Evolutionary conservation across 2,113 vertebrate species (phyloP).

Genomic region (Bostrychus sinensis): DNA sequence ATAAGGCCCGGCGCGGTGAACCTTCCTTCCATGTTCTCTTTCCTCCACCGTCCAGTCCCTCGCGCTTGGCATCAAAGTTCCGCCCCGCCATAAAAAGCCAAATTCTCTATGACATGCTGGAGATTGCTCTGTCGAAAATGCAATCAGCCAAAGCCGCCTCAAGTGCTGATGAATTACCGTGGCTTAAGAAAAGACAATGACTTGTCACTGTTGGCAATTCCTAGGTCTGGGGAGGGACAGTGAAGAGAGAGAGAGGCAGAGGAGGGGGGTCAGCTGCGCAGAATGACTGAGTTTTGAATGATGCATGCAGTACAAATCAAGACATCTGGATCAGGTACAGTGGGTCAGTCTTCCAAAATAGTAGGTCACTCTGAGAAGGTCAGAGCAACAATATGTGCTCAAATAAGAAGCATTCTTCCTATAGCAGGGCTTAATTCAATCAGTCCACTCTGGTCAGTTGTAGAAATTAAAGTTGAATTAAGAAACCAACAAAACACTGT

Average conservation of each 20-base stretch:
- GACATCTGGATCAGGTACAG: neutral
- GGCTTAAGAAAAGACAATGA: slow-evolving; percentile 68
- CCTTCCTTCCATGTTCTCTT: slow-evolving; percentile 34
- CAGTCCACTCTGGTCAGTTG: neutral
- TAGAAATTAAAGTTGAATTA: neutral
- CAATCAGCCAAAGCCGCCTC: slow-evolving; percentile 72
- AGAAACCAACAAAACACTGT: neutral
- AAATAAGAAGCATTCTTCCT: neutral
- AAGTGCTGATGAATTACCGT: slow-evolving; percentile 72
- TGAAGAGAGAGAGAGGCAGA: slow-evolving; percentile 10
- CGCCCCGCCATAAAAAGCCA: slow-evolving; percentile 48
- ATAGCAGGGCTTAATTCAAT: neutral
- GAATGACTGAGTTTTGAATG: no score
- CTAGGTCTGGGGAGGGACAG: slow-evolving; percentile 25
- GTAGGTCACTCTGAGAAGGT: neutral
- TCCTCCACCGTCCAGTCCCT: slow-evolving; percentile 41
- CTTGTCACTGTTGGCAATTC: slow-evolving; percentile 58
- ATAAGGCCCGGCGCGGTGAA: slow-evolving; percentile 44
- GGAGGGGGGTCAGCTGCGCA: neutral
- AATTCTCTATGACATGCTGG: slow-evolving; percentile 66
- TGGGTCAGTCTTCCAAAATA: neutral
- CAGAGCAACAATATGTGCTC: neutral
- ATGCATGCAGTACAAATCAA: no score
- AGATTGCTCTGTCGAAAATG: slow-evolving; percentile 75
- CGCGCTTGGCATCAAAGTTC: slow-evolving; percentile 57